Evolutionary conservation across 2,797 vertebrate species (phyloP).

Genomic region (Chromis chromis): DNA sequence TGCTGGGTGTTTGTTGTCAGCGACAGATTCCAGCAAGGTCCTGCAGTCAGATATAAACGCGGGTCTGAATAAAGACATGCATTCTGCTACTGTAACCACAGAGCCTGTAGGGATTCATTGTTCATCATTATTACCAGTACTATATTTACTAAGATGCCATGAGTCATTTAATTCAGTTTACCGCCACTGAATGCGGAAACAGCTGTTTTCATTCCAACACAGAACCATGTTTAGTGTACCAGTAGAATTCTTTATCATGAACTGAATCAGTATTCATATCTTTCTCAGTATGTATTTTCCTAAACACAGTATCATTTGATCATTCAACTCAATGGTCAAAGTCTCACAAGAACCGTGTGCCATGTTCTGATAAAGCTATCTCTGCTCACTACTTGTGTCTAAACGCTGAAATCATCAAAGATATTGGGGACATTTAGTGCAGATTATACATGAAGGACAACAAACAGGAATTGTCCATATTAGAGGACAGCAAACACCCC

Average conservation of each 20-base stretch:
- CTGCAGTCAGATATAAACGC: constrained; percentile 32
- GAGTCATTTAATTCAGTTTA: constrained; percentile 20
- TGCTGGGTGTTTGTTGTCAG: constrained; percentile 36
- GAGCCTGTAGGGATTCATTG: not conserved
- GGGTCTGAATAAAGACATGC: not conserved
- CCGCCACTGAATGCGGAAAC: not conserved
- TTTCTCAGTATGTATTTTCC: not conserved
- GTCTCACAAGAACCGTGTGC: constrained; percentile 2
- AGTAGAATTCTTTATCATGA: not conserved
- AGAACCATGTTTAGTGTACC: not conserved
- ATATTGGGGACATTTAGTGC: constrained; percentile 15
- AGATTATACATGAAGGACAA: constrained; percentile 24
- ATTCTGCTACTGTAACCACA: constrained; percentile 22
- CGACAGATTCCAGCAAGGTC: constrained; percentile 43
- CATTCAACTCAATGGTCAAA: constrained; percentile 31
- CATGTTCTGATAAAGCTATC: constrained; percentile 22
- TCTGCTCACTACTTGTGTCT: constrained; percentile 9
- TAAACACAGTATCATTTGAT: not conserved
- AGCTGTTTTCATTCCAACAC: constrained; percentile 11
- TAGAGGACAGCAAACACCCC: constrained; percentile 19
- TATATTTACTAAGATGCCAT: not conserved
- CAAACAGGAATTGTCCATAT: constrained; percentile 19
- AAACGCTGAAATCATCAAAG: not conserved
- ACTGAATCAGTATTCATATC: not conserved
- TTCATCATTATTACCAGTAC: constrained; percentile 5